These are phyloP conservation scores for Drosophila greeni DNA, from an alignment of 2,888 invertebrate species.

Conservation along the genomic window DNA sequence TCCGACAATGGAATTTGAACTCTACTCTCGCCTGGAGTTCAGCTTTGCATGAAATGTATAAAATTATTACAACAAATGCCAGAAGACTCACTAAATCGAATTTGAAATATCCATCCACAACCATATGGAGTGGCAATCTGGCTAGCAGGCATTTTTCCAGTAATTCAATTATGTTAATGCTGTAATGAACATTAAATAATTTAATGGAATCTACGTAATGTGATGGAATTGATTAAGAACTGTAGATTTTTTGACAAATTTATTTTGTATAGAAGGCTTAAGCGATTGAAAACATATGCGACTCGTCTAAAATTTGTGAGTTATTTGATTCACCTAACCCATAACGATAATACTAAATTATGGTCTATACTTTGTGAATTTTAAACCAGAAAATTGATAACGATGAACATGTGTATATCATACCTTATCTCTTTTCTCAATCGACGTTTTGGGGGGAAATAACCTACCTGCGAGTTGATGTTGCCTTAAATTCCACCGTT, in stretches of 20 bases:
- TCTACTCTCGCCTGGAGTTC: slow-evolving; percentile 16
- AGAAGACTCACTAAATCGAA: slow-evolving; percentile 25
- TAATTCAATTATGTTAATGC: slow-evolving; percentile 29
- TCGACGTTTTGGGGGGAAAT: neutral
- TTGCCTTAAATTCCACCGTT: slow-evolving; percentile 12
- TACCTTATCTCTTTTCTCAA: neutral
- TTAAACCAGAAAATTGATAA: neutral
- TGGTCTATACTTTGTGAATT: neutral
- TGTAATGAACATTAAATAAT: slow-evolving; percentile 16
- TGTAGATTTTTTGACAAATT: slow-evolving; percentile 2
- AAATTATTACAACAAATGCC: slow-evolving; percentile 31
- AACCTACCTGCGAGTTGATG: neutral
- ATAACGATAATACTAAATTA: neutral
- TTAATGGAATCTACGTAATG: slow-evolving; percentile 23
- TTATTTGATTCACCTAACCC: neutral
- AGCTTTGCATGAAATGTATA: slow-evolving; percentile 26
- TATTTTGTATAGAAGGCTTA: neutral
- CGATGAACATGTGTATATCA: neutral
- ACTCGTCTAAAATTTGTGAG: neutral
- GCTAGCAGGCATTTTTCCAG: slow-evolving; percentile 17
- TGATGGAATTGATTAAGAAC: slow-evolving; percentile 11
- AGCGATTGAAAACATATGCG: neutral
- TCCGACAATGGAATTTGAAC: slow-evolving; percentile 34
- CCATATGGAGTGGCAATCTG: slow-evolving; percentile 26
- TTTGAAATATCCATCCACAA: slow-evolving; percentile 29